Base-by-base conservation (phyloP, 2,888 invertebrate species). In the Cylindroiulus punctatus region DNA sequence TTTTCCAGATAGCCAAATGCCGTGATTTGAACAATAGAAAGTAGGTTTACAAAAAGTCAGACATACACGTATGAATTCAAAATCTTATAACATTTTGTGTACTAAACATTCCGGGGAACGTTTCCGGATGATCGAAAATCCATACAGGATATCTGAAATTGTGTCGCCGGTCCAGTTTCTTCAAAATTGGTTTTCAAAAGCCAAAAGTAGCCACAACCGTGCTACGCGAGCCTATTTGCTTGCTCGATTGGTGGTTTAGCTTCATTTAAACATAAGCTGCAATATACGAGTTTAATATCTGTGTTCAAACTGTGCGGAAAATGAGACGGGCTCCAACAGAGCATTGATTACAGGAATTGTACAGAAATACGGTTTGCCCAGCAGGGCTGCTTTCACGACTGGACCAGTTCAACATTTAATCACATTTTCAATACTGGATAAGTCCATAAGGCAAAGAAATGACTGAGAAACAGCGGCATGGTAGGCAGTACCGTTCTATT, bases 271-370 rank as follows among this genome's bases (percentile, higher is more conserved):
- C 17, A 17, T 47, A 47, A 47, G 19, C 52, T 52, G 19, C n/a
- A 52, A n/a, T n/a, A n/a, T n/a, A 52, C 52, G n/a, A 52, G 52
- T 2, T 10, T n/a, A n/a, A 52, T 52, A 52, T 12, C n/a, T 4
- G n/a, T n/a, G 52, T 4, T n/a, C 65, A 65, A 65, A 65, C 65
- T 65, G 65, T 65, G 65, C 65, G 65, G 22, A 22, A 65, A 65
- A 65, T 65, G 26, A 26, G 65, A 65, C 8, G 19, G 19, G 1
- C 4, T 26, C 65, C 22, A 26, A 26, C 65, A 26, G 65, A 65
- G 65, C 22, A 65, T 65, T 65, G 26, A 65, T 65, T n/a, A 65
- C 22, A 26, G 7, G 65, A 65, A 65, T 65, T 65, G 65, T 65
- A 10, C 65, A 65, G 65, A 26, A 65, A 26, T 65, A 65, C 65